A percentile compares a stretch with the other conserved stretches of the same genome.
phyloP scores from a whole-genome alignment of 1,140 invertebrate genomes.

The Neodiprion fabricii region DNA sequence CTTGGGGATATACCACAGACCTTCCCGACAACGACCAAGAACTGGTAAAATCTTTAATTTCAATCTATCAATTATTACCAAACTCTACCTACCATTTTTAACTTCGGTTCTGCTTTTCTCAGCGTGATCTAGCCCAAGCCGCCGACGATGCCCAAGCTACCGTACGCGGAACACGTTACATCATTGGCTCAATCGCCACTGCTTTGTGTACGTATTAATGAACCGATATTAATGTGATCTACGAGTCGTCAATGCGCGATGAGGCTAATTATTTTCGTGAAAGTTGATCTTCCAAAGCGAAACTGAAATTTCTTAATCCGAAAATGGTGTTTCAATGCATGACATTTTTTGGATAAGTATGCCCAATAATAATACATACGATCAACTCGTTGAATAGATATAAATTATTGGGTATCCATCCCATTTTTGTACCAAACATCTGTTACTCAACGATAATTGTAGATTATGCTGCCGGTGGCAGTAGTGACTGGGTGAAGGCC shows the following conservation, averaged over 20 bases:
- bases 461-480: conserved; percentile 68
- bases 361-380: background rate
- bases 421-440: too few species aligned
- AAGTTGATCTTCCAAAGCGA: background rate
- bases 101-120: conserved; percentile 18
- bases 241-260: background rate
- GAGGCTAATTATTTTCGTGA: background rate
- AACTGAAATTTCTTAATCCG: conserved; percentile 7
- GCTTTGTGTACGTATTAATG: conserved; percentile 57
- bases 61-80: too few species aligned
- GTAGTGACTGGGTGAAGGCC: conserved; percentile 74
- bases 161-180: conserved; percentile 56
- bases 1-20: conserved; percentile 63
- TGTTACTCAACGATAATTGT: conserved; percentile 35
- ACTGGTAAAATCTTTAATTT: background rate
- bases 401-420: too few species aligned
- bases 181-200: conserved; percentile 68
- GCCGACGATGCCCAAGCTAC: conserved; percentile 55
- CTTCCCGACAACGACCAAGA: conserved; percentile 47
- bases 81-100: too few species aligned
- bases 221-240: background rate
- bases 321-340: background rate
- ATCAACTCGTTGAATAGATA: conserved; percentile 1
- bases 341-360: background rate
- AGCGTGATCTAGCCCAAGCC: conserved; percentile 40